Conservation (phyloP, 2,797 vertebrate genomes). For the Ammospiza maritima region DNA sequence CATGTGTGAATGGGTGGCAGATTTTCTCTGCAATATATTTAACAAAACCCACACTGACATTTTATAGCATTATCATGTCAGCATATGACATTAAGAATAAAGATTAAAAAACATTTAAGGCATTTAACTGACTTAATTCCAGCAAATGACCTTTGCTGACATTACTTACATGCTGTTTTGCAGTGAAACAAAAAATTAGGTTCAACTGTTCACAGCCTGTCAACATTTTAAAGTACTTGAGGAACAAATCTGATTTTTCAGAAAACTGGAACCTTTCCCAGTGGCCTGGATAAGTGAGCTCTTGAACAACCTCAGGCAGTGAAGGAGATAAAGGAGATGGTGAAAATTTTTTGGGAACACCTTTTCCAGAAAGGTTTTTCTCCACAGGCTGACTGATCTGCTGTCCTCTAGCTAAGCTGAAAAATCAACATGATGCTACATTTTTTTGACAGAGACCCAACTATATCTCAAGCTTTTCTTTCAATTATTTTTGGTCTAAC, state of each 20-base stretch:
- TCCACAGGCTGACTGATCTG: not conserved
- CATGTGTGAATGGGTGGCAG: not conserved
- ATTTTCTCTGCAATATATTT: constrained; percentile 9
- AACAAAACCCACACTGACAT: not conserved
- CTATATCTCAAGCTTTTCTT: not conserved
- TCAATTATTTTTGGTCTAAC: not conserved
- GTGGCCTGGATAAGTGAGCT: not conserved
- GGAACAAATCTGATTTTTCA: not conserved
- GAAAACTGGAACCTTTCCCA: not conserved
- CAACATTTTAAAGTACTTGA: not conserved
- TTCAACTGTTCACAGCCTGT: not conserved
- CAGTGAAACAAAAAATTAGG: not conserved
- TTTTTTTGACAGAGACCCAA: not conserved
- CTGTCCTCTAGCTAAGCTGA: not conserved
- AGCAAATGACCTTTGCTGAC: not conserved
- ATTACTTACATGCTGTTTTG: not conserved
- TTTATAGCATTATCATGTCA: not conserved
- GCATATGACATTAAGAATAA: not conserved
- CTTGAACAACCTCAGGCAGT: not conserved
- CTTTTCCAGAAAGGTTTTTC: not conserved
- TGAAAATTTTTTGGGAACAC: not conserved
- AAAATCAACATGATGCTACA: not conserved
- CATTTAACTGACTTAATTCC: constrained; percentile 21
- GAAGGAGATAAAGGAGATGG: not conserved
- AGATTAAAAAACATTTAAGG: constrained; percentile 8